Evolutionary conservation across 2,797 vertebrate species (phyloP).

Genomic region (Falco peregrinus): DNA sequence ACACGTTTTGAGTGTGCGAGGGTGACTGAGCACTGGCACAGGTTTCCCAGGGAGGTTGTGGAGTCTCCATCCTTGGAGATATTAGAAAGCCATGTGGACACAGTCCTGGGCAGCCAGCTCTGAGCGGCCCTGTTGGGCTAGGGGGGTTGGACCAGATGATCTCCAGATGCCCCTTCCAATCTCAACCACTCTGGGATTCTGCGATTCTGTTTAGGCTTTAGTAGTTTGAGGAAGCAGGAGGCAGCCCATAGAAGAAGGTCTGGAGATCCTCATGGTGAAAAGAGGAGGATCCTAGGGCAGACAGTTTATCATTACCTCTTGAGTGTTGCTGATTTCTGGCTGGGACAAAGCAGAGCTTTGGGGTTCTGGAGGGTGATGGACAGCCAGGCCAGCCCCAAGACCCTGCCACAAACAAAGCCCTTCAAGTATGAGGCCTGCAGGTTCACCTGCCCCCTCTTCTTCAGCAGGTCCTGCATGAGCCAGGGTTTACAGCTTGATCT

Average conservation of each 20-base stretch:
- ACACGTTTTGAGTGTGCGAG: no score
- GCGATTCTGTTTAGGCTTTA: background rate
- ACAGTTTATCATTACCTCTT: background rate
- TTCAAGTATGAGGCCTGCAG: background rate
- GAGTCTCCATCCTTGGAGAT: background rate
- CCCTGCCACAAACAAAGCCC: background rate
- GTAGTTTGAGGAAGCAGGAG: background rate
- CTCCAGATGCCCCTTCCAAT: background rate
- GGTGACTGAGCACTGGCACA: no score
- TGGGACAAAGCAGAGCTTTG: background rate
- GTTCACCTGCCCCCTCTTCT: background rate
- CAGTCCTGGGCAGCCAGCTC: accelerated
- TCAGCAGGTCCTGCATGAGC: background rate
- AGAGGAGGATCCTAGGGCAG: background rate
- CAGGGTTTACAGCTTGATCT: background rate
- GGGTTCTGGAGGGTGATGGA: background rate
- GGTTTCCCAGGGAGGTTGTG: no score
- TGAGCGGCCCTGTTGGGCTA: background rate
- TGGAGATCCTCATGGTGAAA: background rate
- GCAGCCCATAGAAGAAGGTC: background rate
- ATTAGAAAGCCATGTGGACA: background rate
- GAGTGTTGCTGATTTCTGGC: background rate
- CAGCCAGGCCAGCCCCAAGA: background rate
- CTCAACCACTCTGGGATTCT: background rate
- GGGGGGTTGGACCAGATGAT: background rate